Evolutionary conservation across 1,140 invertebrate genomes (phyloP), one percentile per base, ranked within the genome.

Genomic region (Chionoecetes opilio): DNA sequence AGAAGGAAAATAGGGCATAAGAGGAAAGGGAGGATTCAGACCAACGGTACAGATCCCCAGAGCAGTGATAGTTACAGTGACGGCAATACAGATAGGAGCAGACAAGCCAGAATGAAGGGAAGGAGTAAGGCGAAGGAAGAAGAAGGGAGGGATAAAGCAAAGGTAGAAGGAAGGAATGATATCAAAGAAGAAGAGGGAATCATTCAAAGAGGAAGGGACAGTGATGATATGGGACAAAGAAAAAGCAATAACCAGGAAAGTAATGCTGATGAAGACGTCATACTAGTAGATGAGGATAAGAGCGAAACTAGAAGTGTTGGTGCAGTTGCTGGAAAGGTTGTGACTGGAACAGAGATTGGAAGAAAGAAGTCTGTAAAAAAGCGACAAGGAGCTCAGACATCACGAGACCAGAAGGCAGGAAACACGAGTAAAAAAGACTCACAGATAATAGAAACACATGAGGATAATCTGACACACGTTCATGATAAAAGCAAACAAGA

Each of bases 11-110:
- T 11, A 6, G 38, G 85, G 3, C 11, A 87, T 32, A 87, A 38
- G 29, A 87, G 85, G 14, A 87, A 87, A 21, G 32, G 37, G 31
- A 41, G 63, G 63, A 75, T 26, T 75, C 63, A 2, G 63, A n/a
- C n/a, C 26, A 75, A 91, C 89, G 89, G 31, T 26, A 31, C 31
- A 17, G 53, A 91, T 3, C 31, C 31, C 2, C 82, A 38, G 29
- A 92, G 32, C 21, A 92, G 91, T 82, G 91, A 92, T 35, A 91
- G 89, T 75, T 32, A 75, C 31, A 75, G 29, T 26, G 31, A 35
- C 14, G 89, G 31, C 14, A 75, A 91, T 0, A 75, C 29, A 5
- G 38, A 75, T 5, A 32, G 35, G 14, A 75, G 46, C 14, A 91
- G 89, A 26, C 53, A 34, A 31, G 38, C 35, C 14, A 53, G 89